Evolutionary conservation across 1,140 invertebrate species (phyloP), one percentile per base, ranked within the genome.

Genomic region (Charaxes varanes): DNA sequence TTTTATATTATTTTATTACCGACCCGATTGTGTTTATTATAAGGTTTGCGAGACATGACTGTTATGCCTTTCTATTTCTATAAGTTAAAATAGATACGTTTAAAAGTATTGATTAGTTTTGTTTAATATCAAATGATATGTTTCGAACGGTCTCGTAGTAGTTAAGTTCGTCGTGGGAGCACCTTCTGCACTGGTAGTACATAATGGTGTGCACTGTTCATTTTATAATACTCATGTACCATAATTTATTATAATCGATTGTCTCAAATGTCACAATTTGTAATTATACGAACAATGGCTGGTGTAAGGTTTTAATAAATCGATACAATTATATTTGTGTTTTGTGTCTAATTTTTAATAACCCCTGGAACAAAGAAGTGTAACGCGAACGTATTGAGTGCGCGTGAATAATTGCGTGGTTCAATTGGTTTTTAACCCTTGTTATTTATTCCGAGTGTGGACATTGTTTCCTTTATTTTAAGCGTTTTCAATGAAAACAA

Each of bases 401-500:
- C 56, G 47, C 45, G 50, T 66, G 48, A 57, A 53, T 41, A 28
- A 42, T 42, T 19, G 18, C 18, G n/a, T 21, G 33, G 73, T 77
- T 81, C 73, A 78, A 77, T 71, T 68, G 60, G 61, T 43, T 58
- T 71, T 77, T 77, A 78, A 82, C 77, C 77, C 70, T 53, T 53
- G 64, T 70, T 74, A 78, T 81, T 77, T 81, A 67, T 66, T 69
- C 62, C 46, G 66, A 49, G 56, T 49, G 48, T 52, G 44, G 60
- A 61, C 41, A 64, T 77, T 82, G 68, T 78, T 63, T 60, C 58
- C 50, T 63, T 78, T 73, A 70, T 73, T 70, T 69, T 63, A 54
- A 71, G 65, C 61, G 65, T 77, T 79, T 76, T 68, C 70, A 76
- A 73, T 70, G 66, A 77, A 79, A 74, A 74, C 67, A 74, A 67